Conservation (phyloP, 64 coral and sea anemone genomes). For the Dendronephthya gigantea region DNA sequence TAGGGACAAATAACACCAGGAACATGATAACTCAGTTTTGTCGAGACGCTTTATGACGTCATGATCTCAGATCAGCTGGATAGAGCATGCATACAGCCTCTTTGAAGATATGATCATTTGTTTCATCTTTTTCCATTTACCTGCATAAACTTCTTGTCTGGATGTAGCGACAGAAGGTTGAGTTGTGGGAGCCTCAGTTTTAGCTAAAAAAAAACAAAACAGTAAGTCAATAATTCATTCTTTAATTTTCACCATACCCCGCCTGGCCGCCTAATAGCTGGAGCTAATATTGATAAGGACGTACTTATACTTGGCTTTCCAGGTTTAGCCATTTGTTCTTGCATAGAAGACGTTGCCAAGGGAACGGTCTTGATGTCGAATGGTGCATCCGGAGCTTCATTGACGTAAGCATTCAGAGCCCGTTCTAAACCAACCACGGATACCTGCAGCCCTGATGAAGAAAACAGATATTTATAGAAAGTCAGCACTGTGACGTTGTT, state of each 20-base stretch:
- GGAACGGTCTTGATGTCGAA: conserved; percentile 99
- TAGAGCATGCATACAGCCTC: no score
- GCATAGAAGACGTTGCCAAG: conserved; percentile 91
- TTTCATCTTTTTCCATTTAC: conserved; percentile 16
- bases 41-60: no score
- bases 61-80: no score
- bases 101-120: no score
- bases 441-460: conserved; percentile 73
- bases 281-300: no score
- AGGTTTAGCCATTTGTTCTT: conserved; percentile 95
- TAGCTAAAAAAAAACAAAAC: neutral
- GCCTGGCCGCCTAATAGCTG: no score
- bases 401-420: conserved; percentile 91
- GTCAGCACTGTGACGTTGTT: no score
- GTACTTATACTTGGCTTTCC: conserved; percentile 64
- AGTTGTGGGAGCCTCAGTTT: conserved; percentile 49
- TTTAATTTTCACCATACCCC: no score
- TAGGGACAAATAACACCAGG: no score
- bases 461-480: neutral
- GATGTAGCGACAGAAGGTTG: conserved; percentile 55
- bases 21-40: no score
- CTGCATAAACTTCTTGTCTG: conserved; percentile 88
- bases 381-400: conserved; percentile 65
- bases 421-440: conserved; percentile 90
- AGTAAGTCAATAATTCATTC: no score